phyloP scores from a whole-genome alignment of 2,888 invertebrate species.

The Monochamus alternatus region DNA sequence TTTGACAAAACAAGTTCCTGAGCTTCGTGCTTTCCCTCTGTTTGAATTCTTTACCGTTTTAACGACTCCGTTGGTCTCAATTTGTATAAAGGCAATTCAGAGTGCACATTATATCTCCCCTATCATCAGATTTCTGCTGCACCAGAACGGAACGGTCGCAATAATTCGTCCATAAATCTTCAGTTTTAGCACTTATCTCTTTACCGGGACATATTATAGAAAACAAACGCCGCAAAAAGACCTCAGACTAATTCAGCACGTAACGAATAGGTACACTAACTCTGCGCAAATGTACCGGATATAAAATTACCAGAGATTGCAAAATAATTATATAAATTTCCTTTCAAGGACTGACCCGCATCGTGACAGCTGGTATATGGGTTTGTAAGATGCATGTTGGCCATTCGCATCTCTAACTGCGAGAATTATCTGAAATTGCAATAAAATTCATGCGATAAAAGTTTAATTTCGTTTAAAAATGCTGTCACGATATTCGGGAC shows the following conservation, averaged over 20 bases:
- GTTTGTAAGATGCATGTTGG: slow-evolving; percentile 57
- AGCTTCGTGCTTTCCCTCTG: too few relatives aligned
- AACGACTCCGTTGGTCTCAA: not conserved
- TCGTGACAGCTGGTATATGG: slow-evolving; percentile 58
- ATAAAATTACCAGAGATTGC: slow-evolving; percentile 47
- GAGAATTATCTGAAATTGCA: slow-evolving; percentile 51
- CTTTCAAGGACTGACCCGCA: slow-evolving; percentile 55
- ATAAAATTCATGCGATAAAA: slow-evolving; percentile 20
- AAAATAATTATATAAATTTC: slow-evolving; percentile 57
- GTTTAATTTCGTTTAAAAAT: not conserved
- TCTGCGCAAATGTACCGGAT: slow-evolving; percentile 43
- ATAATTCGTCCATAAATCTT: not conserved
- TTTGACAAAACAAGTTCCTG: too few relatives aligned
- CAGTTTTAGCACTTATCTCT: slow-evolving; percentile 10
- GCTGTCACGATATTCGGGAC: too few relatives aligned
- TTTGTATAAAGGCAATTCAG: slow-evolving; percentile 5
- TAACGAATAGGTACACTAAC: slow-evolving; percentile 38
- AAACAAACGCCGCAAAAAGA: slow-evolving; percentile 27
- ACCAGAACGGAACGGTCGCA: slow-evolving; percentile 6
- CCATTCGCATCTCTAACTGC: slow-evolving; percentile 58
- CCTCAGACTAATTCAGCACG: slow-evolving; percentile 24
- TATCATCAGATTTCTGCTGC: slow-evolving; percentile 8
- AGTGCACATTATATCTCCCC: slow-evolving; percentile 4
- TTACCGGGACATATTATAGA: slow-evolving; percentile 10
- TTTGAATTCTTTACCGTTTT: not conserved